These are phyloP conservation scores for Aurelia aurita complex sp. Pacific DNA, from an alignment of 30 jellyfish, hydroid and myxozoan species.

Conservation along the genomic window DNA sequence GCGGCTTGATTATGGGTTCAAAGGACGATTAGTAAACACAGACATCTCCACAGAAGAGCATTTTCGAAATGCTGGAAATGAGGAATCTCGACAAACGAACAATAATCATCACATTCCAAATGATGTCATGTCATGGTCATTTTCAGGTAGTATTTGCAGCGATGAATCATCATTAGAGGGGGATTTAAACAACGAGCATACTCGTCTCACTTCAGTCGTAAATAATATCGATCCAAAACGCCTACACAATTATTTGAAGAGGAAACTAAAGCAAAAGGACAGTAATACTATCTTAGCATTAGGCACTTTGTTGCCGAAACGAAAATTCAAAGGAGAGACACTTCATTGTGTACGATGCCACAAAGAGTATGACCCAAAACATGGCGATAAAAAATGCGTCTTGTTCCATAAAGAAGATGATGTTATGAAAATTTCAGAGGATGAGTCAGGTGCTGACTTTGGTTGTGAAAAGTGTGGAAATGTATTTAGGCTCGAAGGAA, in stretches of 20 bases:
- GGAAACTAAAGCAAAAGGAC: constrained; percentile 53
- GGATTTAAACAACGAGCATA: constrained; percentile 49
- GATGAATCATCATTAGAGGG: constrained; percentile 62
- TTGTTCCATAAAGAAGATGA: constrained; percentile 55
- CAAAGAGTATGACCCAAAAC: constrained; percentile 76
- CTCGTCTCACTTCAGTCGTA: constrained; percentile 61
- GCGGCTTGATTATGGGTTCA: neutral
- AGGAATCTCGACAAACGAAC: neutral
- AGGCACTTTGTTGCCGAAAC: constrained; percentile 70
- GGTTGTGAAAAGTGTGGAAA: constrained; percentile 76
- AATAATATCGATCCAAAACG: constrained; percentile 73
- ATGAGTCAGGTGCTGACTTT: constrained; percentile 66
- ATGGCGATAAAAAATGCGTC: constrained; percentile 62
- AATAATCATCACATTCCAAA: neutral
- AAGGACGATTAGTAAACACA: constrained; percentile 1
- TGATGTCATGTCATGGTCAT: constrained; percentile 35
- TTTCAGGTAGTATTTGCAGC: constrained; percentile 52
- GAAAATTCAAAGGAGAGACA: constrained; percentile 73
- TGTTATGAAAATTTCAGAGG: constrained; percentile 74
- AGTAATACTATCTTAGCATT: constrained; percentile 29
- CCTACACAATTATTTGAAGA: constrained; percentile 57
- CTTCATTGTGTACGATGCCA: constrained; percentile 90
- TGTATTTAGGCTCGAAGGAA: constrained; percentile 64
- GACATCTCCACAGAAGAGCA: neutral
- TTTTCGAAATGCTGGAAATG: neutral